phyloP scores from a whole-genome alignment of 2,888 invertebrate species.

The Lepidochitona cinerea region DNA sequence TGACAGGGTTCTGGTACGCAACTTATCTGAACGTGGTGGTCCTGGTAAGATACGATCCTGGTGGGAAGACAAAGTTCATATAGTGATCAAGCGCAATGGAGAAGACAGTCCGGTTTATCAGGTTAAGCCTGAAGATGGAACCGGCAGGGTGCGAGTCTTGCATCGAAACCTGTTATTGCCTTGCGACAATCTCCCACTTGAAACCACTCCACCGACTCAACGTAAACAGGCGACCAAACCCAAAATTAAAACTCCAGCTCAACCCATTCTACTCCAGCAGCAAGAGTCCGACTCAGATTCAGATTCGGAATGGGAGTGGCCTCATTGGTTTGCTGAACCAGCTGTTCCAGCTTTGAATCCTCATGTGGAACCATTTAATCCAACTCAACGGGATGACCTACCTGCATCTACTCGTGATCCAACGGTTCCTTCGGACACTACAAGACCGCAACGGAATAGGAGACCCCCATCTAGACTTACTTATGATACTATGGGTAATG shows the following conservation, averaged over 20 bases:
- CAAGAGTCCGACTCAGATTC: neutral
- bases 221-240: neutral
- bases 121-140: neutral
- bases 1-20: conserved; percentile 2
- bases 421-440: neutral
- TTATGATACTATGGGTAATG: neutral
- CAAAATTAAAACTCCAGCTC: neutral
- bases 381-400: neutral
- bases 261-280: neutral
- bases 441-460: neutral
- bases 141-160: neutral
- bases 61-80: conserved; percentile 7
- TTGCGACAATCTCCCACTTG: neutral
- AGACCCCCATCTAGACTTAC: neutral
- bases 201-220: neutral
- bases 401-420: neutral
- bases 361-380: neutral
- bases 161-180: conserved; percentile 6
- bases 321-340: neutral
- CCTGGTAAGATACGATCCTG: neutral
- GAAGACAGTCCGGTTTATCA: neutral
- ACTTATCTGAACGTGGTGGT: conserved; percentile 4
- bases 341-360: neutral
- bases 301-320: neutral
- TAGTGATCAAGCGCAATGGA: neutral